These are phyloP conservation scores for Seira musarum DNA, from an alignment of 2,888 invertebrate species.

Conservation along the genomic window DNA sequence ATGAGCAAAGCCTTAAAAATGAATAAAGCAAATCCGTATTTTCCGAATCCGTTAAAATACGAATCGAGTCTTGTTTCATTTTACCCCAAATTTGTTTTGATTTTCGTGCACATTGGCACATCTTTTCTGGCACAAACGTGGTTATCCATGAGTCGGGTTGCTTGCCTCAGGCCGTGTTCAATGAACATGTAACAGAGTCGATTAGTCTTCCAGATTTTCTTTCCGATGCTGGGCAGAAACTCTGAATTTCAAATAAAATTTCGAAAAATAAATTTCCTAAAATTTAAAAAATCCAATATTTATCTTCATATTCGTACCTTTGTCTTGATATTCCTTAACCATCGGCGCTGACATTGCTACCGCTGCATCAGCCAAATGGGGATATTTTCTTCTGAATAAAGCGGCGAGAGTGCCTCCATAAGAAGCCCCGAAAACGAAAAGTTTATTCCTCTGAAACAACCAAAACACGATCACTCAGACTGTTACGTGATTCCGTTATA, in stretches of 20 bases:
- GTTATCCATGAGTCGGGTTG: slow-evolving; percentile 29
- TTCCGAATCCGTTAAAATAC: not conserved
- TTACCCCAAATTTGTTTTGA: slow-evolving; percentile 38
- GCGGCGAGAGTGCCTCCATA: slow-evolving; percentile 42
- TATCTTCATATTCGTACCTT: no score
- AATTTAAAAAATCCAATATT: no score
- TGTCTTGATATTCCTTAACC: slow-evolving; percentile 27
- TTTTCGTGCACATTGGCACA: slow-evolving; percentile 26
- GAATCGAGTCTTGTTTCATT: not conserved
- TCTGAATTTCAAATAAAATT: no score
- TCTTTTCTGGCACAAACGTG: slow-evolving; percentile 35
- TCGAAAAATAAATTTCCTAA: no score
- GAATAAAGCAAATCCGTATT: not conserved
- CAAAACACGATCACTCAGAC: not conserved
- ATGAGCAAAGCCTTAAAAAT: slow-evolving; percentile 31
- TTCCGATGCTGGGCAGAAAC: slow-evolving; percentile 31
- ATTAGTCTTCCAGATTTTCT: slow-evolving; percentile 17
- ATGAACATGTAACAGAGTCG: slow-evolving; percentile 34
- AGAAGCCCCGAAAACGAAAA: slow-evolving; percentile 37
- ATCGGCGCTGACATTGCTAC: slow-evolving; percentile 46
- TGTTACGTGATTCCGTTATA: not conserved
- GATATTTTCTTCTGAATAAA: slow-evolving; percentile 37
- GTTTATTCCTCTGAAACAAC: slow-evolving; percentile 23
- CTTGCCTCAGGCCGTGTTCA: slow-evolving; percentile 32
- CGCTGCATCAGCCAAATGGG: slow-evolving; percentile 36